These are phyloP conservation scores for Hirtodrosophila cameraria DNA, from an alignment of 2,888 invertebrate species.

Conservation along the genomic window DNA sequence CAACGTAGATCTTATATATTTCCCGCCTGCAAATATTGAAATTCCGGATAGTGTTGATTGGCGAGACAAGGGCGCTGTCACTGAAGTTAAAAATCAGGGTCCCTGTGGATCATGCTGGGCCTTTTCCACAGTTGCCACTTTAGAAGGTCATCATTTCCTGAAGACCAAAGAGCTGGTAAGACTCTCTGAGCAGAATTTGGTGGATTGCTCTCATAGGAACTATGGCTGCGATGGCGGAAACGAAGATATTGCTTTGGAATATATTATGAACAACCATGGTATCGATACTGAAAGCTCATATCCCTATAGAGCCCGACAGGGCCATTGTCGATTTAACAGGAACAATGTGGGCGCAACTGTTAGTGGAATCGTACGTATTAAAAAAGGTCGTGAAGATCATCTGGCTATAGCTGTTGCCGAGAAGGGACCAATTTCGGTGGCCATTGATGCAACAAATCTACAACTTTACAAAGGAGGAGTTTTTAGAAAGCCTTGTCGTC, in stretches of 20 bases:
- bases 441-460: conserved; percentile 94
- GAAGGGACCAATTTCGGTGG: conserved; percentile 92
- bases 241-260: conserved; percentile 91
- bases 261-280: conserved; percentile 91
- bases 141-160: conserved; percentile 94
- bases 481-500: conserved; percentile 89
- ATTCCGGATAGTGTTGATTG: conserved; percentile 91
- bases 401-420: conserved; percentile 91
- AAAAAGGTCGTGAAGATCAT: conserved; percentile 87
- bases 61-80: conserved; percentile 92
- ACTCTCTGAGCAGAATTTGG: conserved; percentile 94
- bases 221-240: conserved; percentile 92
- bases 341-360: conserved; percentile 90
- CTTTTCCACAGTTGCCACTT: conserved; percentile 94
- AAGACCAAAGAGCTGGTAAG: conserved; percentile 90
- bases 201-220: conserved; percentile 96
- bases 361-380: conserved; percentile 90
- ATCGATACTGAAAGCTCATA: conserved; percentile 94
- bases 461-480: conserved; percentile 92
- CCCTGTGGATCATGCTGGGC: conserved; percentile 96
- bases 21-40: conserved; percentile 85
- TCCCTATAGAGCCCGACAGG: conserved; percentile 91
- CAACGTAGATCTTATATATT: conserved; percentile 57
- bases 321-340: conserved; percentile 88
- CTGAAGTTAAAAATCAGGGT: conserved; percentile 93